A percentile compares a stretch with the other conserved stretches of the same genome.
These are phyloP conservation scores for Xiphorhynchus elegans DNA, from an alignment of 2,113 vertebrate genomes.

Conservation along the genomic window DNA sequence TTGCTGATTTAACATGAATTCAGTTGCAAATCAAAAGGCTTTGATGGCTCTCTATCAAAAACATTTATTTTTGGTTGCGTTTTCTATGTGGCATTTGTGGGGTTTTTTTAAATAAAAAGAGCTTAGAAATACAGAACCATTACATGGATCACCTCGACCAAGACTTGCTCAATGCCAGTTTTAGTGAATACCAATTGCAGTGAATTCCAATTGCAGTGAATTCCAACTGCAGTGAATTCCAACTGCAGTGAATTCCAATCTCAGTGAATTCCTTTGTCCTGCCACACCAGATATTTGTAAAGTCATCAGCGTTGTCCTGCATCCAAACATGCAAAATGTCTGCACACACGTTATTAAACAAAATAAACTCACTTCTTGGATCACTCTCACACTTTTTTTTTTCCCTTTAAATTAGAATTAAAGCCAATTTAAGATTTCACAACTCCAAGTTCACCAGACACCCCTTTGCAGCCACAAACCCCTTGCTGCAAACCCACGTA, in stretches of 20 bases:
- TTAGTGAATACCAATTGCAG: too few relatives aligned
- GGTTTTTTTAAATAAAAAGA: neutral
- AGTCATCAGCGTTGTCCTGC: neutral
- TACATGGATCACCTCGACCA: rapidly evolving
- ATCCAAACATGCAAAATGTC: neutral
- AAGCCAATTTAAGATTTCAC: neutral
- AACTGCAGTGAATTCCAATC: neutral
- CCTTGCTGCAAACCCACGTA: rapidly evolving
- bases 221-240: neutral
- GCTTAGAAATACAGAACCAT: neutral
- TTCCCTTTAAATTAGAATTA: neutral
- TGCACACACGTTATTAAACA: neutral
- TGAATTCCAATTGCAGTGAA: too few relatives aligned
- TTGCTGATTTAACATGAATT: neutral
- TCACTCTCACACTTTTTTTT: neutral
- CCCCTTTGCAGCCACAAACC: neutral
- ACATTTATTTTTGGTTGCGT: rapidly evolving
- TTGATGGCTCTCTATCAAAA: neutral
- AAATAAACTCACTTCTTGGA: neutral
- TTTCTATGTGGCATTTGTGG: neutral
- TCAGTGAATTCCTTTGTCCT: neutral
- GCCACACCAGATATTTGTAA: neutral
- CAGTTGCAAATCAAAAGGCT: neutral
- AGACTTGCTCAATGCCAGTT: neutral
- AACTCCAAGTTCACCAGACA: neutral